Evolutionary conservation across 2,797 vertebrate genomes (phyloP), one percentile per base, ranked within the genome.

Genomic region (Malurus splendens): DNA sequence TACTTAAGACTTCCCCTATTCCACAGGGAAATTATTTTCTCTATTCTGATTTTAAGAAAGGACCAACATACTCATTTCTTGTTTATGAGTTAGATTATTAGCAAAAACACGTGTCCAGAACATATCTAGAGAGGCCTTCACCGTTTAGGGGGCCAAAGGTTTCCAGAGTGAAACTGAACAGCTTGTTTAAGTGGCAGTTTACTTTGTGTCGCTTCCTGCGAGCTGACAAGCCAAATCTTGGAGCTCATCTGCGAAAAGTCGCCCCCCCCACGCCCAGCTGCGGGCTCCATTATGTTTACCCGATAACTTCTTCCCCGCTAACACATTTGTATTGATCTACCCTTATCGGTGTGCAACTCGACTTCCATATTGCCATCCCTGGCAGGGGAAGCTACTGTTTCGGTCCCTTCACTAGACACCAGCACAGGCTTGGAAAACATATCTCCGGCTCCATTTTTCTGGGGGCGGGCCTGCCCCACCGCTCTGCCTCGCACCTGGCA

Each of bases 311-410:
- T 90, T 82, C 82, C 62, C 66, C 68, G 62, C 60, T 66, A 86
- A 89, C 85, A 90, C 82, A 25, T 75, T 56, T 12, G 54, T 82
- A 94, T 67, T 24, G 78, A 92, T 94, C 89, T 71, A n/a, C 61
- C 76, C 82, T 94, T 91, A 93, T 92, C 89, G 74, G 84, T 88
- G 89, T 80, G 86, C 70, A 59, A 61, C 76, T 41, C 59, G 70
- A 86, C 92, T 94, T 90, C 93, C 93, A 89, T 84, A 67, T 82
- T 75, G 90, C 88, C 83, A 95, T 86, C 76, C 87, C 94, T 89
- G 87, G 86, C 94, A 84, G 57, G 60, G 59, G 57, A 65, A 90
- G 75, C 90, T 61, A 51, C 89, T 36, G 89, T 86, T 89, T 89
- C 90, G 90, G 90, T 68, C 91, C 93, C 91, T 57, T 73, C 57